Percentiles rank a stretch among this genome's conserved stretches.
Conservation (phyloP, 2,888 invertebrate genomes). For the Prenolepis imparis region DNA sequence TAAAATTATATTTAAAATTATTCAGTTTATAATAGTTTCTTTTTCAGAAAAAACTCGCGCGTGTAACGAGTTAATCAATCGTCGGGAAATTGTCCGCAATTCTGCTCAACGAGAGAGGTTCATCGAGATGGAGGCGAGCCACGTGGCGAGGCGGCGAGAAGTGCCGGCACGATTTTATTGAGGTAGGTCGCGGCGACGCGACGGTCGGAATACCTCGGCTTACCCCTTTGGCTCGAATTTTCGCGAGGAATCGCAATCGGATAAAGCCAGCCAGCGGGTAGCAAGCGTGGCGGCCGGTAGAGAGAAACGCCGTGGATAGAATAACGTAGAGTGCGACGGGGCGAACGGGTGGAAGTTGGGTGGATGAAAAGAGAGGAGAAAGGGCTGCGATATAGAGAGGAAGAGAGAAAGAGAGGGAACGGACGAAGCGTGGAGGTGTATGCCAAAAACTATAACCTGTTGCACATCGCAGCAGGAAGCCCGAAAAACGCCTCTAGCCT, state of each 20-base stretch:
- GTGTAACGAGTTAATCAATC: constrained; percentile 25
- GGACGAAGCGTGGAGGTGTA: constrained; percentile 79
- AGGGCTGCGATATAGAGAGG: constrained; percentile 65
- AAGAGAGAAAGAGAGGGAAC: constrained; percentile 67
- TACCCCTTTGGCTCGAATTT: constrained; percentile 61
- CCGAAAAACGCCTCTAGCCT: constrained; percentile 84
- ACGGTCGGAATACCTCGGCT: constrained; percentile 52
- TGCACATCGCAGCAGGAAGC: constrained; percentile 83
- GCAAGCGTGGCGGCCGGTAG: constrained; percentile 42
- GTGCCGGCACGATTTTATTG: constrained; percentile 50
- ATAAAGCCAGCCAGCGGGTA: constrained; percentile 69
- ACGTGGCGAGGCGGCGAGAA: constrained; percentile 33
- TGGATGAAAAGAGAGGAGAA: constrained; percentile 69
- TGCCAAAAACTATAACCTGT: constrained; percentile 86
- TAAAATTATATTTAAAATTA: neutral
- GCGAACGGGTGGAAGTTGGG: constrained; percentile 45
- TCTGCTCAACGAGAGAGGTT: constrained; percentile 32
- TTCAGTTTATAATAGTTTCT: neutral
- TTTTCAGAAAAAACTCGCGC: neutral
- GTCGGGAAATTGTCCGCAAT: constrained; percentile 28
- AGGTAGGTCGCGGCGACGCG: constrained; percentile 57
- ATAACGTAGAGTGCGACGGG: constrained; percentile 59
- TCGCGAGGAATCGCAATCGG: constrained; percentile 76
- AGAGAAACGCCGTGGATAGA: constrained; percentile 65
- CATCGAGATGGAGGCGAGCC: constrained; percentile 46